Percentiles rank a stretch among this genome's conserved stretches.
Conservation (phyloP, 2,113 vertebrate genomes). For the Chascanopsetta lugubris region DNA sequence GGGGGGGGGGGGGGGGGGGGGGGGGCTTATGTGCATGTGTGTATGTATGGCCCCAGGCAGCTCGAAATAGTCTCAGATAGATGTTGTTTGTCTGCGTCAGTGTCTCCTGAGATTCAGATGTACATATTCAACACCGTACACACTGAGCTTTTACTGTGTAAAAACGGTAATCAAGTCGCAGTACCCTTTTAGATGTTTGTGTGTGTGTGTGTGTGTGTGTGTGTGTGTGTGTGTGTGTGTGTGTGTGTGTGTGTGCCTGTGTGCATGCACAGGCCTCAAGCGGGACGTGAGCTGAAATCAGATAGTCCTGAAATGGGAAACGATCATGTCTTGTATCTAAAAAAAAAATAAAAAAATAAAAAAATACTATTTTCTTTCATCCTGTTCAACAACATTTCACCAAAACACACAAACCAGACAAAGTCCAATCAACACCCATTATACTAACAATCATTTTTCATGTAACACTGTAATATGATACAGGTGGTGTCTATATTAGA, state of each 20-base stretch:
- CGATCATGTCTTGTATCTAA: background rate
- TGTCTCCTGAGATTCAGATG: conserved; percentile 22
- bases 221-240: conserved; percentile 17
- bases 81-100: conserved; percentile 33
- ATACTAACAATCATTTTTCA: no score
- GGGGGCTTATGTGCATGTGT: conserved; percentile 19
- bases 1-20: no score
- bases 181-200: conserved; percentile 20
- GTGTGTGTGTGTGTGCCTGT: background rate
- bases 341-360: no score
- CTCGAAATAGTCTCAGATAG: conserved; percentile 38
- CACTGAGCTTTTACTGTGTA: conserved; percentile 3
- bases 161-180: conserved; percentile 41
- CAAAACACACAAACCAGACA: background rate
- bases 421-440: no score
- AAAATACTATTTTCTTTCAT: background rate
- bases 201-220: conserved; percentile 2
- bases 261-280: background rate
- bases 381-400: background rate
- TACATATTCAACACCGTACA: conserved; percentile 6
- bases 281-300: background rate
- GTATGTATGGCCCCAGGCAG: conserved; percentile 29
- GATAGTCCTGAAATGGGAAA: background rate
- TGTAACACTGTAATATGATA: no score
- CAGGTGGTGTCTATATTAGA: no score